Percentiles rank a stretch among this genome's conserved stretches.
Evolutionary conservation across 2,888 invertebrate genomes (phyloP).

Genomic region (Lampropteryx suffumata): DNA sequence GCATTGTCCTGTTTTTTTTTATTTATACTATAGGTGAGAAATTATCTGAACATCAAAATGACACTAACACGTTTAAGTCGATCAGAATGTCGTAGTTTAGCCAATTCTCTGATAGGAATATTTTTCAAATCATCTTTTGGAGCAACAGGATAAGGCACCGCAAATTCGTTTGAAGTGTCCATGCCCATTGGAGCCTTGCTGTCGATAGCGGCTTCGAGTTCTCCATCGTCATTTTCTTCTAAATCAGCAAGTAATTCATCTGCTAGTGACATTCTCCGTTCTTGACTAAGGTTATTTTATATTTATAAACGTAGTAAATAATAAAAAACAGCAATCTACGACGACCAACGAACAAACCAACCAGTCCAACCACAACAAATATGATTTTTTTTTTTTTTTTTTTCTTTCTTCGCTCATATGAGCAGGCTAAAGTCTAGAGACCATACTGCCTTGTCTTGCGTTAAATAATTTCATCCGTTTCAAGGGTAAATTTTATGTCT

Average conservation of each 20-base stretch:
- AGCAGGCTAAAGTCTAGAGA: no score
- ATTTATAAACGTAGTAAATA: not conserved
- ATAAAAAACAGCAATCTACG: not conserved
- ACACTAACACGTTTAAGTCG: conserved; percentile 84
- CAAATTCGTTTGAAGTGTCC: conserved; percentile 61
- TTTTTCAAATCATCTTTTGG: conserved; percentile 85
- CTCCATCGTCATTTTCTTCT: conserved; percentile 93
- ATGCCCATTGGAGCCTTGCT: conserved; percentile 62
- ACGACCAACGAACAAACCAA: no score
- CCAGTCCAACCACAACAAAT: no score
- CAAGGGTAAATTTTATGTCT: no score
- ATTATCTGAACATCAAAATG: no score
- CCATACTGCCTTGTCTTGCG: no score
- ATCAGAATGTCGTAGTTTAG: conserved; percentile 93
- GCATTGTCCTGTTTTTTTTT: no score
- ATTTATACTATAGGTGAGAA: no score
- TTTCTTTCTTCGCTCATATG: no score
- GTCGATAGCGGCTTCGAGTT: conserved; percentile 84
- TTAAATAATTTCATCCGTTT: no score
- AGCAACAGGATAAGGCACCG: conserved; percentile 75
- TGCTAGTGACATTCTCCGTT: conserved; percentile 99
- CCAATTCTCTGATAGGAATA: conserved; percentile 92
- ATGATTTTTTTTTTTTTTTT: no score
- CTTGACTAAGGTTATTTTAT: no score
- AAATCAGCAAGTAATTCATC: conserved; percentile 99